A percentile compares a stretch with the other conserved stretches of the same genome.
phyloP scores from a whole-genome alignment of 2,888 invertebrate genomes.

The Clunio marinus region DNA sequence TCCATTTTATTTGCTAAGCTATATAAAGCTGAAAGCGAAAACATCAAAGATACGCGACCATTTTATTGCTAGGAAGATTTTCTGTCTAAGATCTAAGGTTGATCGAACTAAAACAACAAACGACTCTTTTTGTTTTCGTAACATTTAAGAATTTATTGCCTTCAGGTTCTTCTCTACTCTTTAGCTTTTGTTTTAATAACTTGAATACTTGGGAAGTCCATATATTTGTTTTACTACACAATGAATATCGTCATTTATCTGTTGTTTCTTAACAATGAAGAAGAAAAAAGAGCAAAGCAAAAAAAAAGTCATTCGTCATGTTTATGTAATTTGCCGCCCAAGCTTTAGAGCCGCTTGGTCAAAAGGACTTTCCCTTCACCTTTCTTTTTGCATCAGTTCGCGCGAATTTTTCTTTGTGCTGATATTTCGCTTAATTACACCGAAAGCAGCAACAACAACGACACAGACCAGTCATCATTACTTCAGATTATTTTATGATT shows the following conservation, averaged over 20 bases:
- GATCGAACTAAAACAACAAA: neutral
- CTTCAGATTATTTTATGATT: neutral
- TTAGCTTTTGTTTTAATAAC: no score
- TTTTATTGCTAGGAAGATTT: conserved; percentile 9
- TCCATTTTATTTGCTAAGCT: neutral
- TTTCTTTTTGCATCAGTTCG: conserved; percentile 17
- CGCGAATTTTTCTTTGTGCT: neutral
- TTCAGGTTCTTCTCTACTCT: no score
- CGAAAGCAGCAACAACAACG: conserved; percentile 3
- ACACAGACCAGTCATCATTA: neutral
- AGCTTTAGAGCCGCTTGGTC: no score
- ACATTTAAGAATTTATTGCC: no score
- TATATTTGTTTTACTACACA: no score
- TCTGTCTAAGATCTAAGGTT: neutral
- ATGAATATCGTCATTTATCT: neutral
- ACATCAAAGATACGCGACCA: neutral
- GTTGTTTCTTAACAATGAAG: no score
- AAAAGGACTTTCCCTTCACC: conserved; percentile 37
- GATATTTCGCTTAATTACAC: conserved; percentile 6
- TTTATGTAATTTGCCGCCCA: conserved; percentile 32
- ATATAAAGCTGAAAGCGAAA: neutral
- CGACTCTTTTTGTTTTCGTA: no score
- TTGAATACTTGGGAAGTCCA: no score
- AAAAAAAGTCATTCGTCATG: conserved; percentile 37
- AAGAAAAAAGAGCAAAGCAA: no score